Percentiles rank a stretch among this genome's conserved stretches.
These are phyloP conservation scores for Sula dactylatra DNA, from an alignment of 2,113 vertebrate genomes.

Conservation along the genomic window DNA sequence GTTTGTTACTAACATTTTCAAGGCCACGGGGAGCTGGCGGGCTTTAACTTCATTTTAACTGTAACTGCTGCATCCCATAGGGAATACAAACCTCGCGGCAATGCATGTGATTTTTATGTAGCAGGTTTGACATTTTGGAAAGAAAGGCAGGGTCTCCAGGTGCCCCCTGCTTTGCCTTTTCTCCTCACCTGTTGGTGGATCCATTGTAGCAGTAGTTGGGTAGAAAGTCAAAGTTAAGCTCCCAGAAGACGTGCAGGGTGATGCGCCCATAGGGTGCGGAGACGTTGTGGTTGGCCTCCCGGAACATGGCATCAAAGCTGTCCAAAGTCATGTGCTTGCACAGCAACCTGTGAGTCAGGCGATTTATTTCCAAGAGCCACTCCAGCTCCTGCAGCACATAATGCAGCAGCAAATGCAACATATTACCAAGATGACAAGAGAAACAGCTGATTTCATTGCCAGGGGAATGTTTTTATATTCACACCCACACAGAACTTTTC, in stretches of 20 bases:
- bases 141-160: background rate
- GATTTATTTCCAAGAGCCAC: conserved; percentile 96
- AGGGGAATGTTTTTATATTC: background rate
- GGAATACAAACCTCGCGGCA: background rate
- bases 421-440: background rate
- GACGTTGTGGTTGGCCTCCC: conserved; percentile 98
- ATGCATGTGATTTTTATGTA: accelerated
- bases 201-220: conserved; percentile 99
- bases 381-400: conserved; percentile 86
- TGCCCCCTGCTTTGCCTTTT: background rate
- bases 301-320: conserved; percentile 99
- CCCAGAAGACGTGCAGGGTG: conserved; percentile 99
- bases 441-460: background rate
- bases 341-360: conserved; percentile 93
- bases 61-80: background rate
- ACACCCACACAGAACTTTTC: background rate
- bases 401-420: background rate
- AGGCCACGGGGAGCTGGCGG: background rate
- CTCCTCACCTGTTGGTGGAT: conserved; percentile 91
- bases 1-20: background rate
- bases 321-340: conserved; percentile 97
- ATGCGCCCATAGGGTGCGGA: conserved; percentile 98
- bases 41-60: background rate
- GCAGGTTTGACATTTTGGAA: background rate
- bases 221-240: conserved; percentile 98